Base-by-base conservation (phyloP, 2,888 invertebrate species). In the Allygus modestus region DNA sequence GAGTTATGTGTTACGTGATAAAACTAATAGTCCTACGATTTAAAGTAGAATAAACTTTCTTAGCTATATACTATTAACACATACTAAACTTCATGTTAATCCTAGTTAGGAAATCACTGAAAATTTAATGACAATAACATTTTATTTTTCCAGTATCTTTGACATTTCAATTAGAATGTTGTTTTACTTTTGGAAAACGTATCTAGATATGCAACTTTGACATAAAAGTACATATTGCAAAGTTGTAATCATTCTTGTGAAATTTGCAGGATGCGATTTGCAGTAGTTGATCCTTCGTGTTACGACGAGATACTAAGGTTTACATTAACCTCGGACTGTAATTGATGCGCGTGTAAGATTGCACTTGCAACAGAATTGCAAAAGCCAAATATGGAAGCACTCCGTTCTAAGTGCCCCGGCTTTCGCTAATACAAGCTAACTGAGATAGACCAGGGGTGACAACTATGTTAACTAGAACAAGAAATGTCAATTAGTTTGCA, bases 301-400 rank as follows among this genome's bases (percentile, higher is more conserved):
- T 15, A 15, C 1, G 23, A 46, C 46, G 54, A 23, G 23, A 23
- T 54, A 23, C 54, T 12, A 23, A 54, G 54, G 20, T 17, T 58
- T 15, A 65, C 65, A 65, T 65, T 28, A 65, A 4, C 2, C 20
- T 23, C 9, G 26, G 20, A 26, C 23, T 31, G 12, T 15, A 15
- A 31, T 7, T 15, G 65, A 54, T 58, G 58, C 5, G 58, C 20
- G 20, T 58, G 58, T 23, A 58, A 51, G 58, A 23, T 58, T 58
- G 58, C 58, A 58, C 58, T 23, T 23, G 23, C 58, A 58, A 23
- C 58, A 1, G 58, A 58, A 58, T 58, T 58, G 58, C 23, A 58
- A 23, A 2, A 2, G 23, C 58, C 58, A 23, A 58, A 31, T 65
- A 28, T 65, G 65, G 28, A 65, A 17, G 2, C 28, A 2, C 65